phyloP scores from a whole-genome alignment of 2,888 invertebrate genomes.

The Mactromeris polynyma region DNA sequence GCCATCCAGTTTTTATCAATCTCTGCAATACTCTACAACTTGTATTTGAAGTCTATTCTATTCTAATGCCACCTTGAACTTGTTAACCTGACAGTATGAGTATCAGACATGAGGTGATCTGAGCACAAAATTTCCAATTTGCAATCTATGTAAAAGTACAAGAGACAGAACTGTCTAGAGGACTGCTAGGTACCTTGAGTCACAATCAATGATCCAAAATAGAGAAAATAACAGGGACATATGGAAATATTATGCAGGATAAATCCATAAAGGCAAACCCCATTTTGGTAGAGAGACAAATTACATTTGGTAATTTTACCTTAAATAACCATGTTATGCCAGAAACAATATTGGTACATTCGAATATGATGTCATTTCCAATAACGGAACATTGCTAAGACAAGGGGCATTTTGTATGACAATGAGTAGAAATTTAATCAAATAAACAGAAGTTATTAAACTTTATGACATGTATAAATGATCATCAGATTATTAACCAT shows the following conservation, averaged over 20 bases:
- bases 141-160: background rate
- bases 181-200: background rate
- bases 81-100: too few species aligned
- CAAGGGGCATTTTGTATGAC: background rate
- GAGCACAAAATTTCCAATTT: background rate
- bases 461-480: background rate
- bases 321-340: background rate
- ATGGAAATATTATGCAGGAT: constrained; percentile 5
- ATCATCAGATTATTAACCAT: background rate
- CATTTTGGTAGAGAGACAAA: background rate
- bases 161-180: background rate
- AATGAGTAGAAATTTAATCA: background rate
- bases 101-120: too few species aligned
- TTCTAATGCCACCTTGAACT: too few species aligned
- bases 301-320: background rate
- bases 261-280: background rate
- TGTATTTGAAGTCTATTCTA: too few species aligned
- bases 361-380: background rate
- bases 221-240: background rate
- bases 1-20: too few species aligned
- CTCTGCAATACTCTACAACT: too few species aligned
- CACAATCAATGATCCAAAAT: background rate
- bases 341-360: background rate
- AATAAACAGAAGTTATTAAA: background rate
- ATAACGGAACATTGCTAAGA: background rate